Conservation (phyloP, 2,888 invertebrate species). For the Dilophus febrilis region DNA sequence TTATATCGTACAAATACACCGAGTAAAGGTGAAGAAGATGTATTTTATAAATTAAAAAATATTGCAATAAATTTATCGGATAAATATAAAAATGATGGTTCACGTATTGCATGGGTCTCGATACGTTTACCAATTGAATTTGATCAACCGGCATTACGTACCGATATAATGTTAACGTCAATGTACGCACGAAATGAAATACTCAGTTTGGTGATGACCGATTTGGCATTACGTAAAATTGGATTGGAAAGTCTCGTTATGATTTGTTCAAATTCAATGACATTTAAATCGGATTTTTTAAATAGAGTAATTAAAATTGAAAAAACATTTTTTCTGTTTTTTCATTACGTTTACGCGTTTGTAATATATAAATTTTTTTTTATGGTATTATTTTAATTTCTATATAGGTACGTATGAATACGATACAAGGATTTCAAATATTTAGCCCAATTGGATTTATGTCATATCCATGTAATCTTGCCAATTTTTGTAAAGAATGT, state of each 20-base stretch:
- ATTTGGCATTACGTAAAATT: conserved; percentile 43
- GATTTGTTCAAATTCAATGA: conserved; percentile 46
- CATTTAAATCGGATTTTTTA: conserved; percentile 66
- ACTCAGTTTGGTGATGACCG: conserved; percentile 23
- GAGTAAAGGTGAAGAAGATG: conserved; percentile 45
- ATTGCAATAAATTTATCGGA: conserved; percentile 42
- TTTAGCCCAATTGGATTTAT: conserved; percentile 85
- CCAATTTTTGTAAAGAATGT: conserved; percentile 38
- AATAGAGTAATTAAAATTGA: conserved; percentile 65
- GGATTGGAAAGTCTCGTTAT: conserved; percentile 56
- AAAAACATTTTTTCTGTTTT: no score
- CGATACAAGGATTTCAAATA: conserved; percentile 72
- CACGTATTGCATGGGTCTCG: conserved; percentile 52
- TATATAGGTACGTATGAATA: conserved; percentile 79
- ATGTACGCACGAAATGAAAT: conserved; percentile 26
- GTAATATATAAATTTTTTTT: no score
- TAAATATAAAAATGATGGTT: conserved; percentile 48
- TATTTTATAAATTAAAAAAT: conserved; percentile 44
- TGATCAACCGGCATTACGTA: conserved; percentile 13
- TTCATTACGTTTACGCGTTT: no score
- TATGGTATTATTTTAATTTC: no score
- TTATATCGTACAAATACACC: conserved; percentile 43
- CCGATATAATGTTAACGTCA: conserved; percentile 22
- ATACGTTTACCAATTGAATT: conserved; percentile 36
- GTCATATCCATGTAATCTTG: conserved; percentile 52